These are phyloP conservation scores for Xenus cinereus DNA, from an alignment of 2,113 vertebrate genomes.

Conservation along the genomic window DNA sequence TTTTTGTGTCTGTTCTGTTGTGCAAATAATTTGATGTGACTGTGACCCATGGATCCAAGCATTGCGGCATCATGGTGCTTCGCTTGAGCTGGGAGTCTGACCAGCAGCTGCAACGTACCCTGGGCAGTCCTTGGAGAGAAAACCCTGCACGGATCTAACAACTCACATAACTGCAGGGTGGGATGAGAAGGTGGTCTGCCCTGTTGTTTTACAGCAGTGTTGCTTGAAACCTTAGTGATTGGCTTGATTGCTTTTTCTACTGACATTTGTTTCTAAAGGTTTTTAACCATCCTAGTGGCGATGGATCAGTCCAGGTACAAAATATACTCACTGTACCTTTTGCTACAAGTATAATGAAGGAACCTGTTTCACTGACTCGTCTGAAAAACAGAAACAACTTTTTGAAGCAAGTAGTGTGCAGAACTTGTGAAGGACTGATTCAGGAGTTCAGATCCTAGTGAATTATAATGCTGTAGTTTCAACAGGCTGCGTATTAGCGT, in stretches of 20 bases:
- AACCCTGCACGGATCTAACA: fast-evolving
- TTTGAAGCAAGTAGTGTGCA: neutral
- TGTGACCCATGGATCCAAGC: neutral
- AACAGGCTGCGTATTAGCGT: neutral
- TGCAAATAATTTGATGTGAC: neutral
- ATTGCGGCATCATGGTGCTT: neutral
- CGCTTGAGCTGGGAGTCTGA: neutral
- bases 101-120: fast-evolving
- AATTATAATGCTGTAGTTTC: neutral
- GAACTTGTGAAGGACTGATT: neutral
- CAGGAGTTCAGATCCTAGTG: neutral
- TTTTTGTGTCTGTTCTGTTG: neutral
- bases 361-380: neutral
- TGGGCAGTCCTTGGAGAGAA: neutral
- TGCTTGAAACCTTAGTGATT: neutral
- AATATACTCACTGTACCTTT: neutral
- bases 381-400: neutral
- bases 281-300: neutral
- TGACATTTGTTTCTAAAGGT: neutral
- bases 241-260: neutral
- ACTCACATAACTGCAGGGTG: too few species aligned
- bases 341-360: neutral
- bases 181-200: neutral
- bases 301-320: neutral
- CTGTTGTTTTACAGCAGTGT: neutral